These are phyloP conservation scores for Rhabdomys pumilio DNA, from an alignment of 2,797 vertebrate species.

Conservation along the genomic window DNA sequence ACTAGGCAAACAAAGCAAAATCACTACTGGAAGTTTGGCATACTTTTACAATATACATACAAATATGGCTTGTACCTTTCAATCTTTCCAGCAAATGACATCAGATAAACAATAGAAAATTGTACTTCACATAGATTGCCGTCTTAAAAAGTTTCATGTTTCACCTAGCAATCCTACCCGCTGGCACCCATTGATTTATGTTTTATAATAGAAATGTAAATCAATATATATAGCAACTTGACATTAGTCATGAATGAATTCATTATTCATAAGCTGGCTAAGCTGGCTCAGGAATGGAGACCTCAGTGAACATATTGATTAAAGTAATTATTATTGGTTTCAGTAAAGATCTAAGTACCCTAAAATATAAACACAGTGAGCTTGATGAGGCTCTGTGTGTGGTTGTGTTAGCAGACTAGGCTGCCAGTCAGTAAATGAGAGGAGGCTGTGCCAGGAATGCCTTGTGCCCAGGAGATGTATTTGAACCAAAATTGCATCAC, in stretches of 20 bases:
- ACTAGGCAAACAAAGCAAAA: conserved; percentile 54
- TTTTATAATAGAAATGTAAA: conserved; percentile 40
- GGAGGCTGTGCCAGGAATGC: neutral
- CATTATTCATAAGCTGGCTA: neutral
- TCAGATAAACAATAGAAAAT: neutral
- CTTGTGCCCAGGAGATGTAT: neutral
- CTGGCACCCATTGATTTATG: neutral
- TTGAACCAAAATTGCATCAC: neutral
- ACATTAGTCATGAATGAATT: neutral
- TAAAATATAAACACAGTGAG: neutral
- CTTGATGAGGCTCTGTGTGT: neutral
- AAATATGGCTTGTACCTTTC: conserved; percentile 47
- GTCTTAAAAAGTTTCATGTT: neutral
- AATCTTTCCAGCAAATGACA: neutral
- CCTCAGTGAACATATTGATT: neutral
- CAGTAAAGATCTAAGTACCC: neutral
- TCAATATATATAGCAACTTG: neutral
- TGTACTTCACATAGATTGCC: neutral
- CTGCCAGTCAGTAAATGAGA: neutral
- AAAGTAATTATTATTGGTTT: conserved; percentile 28
- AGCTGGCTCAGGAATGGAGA: neutral
- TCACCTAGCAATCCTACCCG: neutral
- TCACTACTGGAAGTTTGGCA: conserved; percentile 14
- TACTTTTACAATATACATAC: neutral
- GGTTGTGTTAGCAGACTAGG: neutral